These are phyloP conservation scores for Parauchenoglanis punctatus DNA, from an alignment of 2,797 vertebrate species.

Conservation along the genomic window DNA sequence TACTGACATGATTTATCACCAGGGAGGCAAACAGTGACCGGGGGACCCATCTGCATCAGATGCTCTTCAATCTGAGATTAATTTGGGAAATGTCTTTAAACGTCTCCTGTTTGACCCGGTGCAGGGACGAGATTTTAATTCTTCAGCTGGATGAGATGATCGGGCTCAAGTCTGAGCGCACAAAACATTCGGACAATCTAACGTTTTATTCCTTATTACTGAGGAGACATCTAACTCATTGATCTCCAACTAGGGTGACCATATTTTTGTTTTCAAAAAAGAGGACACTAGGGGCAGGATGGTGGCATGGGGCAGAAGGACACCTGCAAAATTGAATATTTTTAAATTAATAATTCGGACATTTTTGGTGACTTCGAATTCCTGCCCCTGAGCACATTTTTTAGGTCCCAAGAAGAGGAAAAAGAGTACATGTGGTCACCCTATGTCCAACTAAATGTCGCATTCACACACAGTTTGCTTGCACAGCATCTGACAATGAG, in stretches of 20 bases:
- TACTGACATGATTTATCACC: constrained; percentile 49
- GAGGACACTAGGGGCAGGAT: too few relatives aligned
- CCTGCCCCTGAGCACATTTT: too few relatives aligned
- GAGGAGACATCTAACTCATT: neutral
- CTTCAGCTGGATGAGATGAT: neutral
- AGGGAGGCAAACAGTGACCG: constrained; percentile 1
- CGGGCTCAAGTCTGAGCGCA: neutral
- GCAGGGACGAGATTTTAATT: neutral
- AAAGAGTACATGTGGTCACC: too few relatives aligned
- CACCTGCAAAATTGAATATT: too few relatives aligned
- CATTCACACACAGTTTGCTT: neutral
- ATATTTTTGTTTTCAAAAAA: too few relatives aligned
- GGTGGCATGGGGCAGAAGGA: too few relatives aligned
- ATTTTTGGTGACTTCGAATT: too few relatives aligned
- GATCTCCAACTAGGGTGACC: neutral
- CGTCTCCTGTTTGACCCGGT: neutral
- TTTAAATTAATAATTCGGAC: too few relatives aligned
- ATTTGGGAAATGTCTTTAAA: constrained; percentile 42
- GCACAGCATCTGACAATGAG: neutral
- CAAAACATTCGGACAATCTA: neutral
- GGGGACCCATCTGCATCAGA: constrained; percentile 52
- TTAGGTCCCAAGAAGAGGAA: too few relatives aligned
- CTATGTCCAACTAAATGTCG: neutral
- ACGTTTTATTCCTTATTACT: neutral
- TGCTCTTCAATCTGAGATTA: constrained; percentile 47